Conservation (phyloP, 2,113 vertebrate species). For the Lagopus leucura region DNA sequence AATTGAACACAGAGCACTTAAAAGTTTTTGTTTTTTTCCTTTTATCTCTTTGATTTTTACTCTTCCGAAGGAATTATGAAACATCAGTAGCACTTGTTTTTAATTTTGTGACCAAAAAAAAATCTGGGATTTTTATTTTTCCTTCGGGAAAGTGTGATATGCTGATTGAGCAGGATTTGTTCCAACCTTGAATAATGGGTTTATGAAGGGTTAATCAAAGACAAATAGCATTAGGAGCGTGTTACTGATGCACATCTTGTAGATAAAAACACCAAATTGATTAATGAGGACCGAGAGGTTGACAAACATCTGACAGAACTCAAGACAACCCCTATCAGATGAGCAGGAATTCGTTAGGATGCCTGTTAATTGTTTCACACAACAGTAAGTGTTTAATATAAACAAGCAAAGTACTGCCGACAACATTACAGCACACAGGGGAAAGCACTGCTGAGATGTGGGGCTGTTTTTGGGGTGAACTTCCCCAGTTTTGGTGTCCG, state of each 20-base stretch:
- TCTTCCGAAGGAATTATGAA: neutral
- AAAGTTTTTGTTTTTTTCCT: neutral
- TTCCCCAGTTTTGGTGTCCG: neutral
- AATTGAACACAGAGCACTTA: neutral
- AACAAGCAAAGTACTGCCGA: neutral
- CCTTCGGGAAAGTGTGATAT: neutral
- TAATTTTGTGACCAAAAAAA: neutral
- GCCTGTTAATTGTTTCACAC: neutral
- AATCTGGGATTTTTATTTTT: neutral
- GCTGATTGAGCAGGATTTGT: neutral
- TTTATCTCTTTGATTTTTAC: neutral
- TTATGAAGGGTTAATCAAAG: neutral
- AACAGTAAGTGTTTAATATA: too few species aligned
- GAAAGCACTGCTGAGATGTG: neutral
- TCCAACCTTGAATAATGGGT: neutral
- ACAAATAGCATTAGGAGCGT: neutral
- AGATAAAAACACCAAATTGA: neutral
- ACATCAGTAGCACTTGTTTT: neutral
- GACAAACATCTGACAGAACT: neutral
- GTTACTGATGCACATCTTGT: neutral
- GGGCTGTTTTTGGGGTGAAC: neutral
- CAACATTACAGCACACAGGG: neutral
- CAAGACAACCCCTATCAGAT: neutral
- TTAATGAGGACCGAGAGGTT: neutral
- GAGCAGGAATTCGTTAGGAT: neutral